These are phyloP conservation scores for Geotrupes spiniger DNA, from an alignment of 2,888 invertebrate genomes.

Conservation along the genomic window DNA sequence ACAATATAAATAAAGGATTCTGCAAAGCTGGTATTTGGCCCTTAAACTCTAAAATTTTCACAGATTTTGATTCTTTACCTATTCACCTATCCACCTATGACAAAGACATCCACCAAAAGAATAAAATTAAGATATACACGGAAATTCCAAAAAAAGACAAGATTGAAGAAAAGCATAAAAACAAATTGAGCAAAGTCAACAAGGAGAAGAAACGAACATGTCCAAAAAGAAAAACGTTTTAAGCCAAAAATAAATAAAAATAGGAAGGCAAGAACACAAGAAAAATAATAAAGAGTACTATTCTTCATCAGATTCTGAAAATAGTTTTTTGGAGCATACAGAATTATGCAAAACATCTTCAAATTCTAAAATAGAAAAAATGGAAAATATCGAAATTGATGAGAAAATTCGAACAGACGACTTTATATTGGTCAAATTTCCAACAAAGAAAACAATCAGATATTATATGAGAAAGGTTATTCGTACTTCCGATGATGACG, in stretches of 20 bases:
- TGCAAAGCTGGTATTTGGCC: constrained; percentile 1
- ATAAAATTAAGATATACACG: background rate
- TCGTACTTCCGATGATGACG: background rate
- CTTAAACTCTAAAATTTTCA: background rate
- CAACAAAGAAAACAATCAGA: background rate
- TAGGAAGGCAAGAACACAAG: background rate
- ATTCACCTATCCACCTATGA: background rate
- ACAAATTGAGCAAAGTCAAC: background rate
- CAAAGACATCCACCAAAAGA: constrained; percentile 1
- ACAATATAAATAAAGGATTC: no score
- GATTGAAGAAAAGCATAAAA: background rate
- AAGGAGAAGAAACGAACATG: background rate
- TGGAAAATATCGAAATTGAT: background rate
- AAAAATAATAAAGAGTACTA: background rate
- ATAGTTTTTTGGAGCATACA: no score
- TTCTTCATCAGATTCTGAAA: no score
- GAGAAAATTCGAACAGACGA: background rate
- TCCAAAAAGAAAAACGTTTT: background rate
- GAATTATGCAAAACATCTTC: background rate
- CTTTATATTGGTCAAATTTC: background rate
- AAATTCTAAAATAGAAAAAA: background rate
- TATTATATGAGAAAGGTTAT: background rate
- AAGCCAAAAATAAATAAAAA: background rate
- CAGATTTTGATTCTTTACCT: background rate
- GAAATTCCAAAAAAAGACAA: background rate